phyloP scores from a whole-genome alignment of 2,888 invertebrate genomes.

The Coremacera marginata region DNA sequence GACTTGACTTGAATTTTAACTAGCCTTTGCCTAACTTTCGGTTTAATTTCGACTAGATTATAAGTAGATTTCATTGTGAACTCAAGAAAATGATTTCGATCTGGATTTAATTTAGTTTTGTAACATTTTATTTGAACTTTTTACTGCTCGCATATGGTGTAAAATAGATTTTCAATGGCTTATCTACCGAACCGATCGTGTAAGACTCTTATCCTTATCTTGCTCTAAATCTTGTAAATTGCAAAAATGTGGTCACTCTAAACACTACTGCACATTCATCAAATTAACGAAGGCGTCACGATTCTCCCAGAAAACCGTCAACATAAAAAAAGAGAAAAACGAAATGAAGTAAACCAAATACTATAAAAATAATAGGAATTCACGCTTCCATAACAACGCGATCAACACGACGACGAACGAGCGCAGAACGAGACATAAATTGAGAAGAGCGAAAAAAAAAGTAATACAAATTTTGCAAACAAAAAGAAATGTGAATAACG shows the following conservation, averaged over 20 bases:
- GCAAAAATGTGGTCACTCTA: constrained; percentile 22
- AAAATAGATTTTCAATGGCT: too few relatives aligned
- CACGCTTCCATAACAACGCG: not conserved
- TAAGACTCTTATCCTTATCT: not conserved
- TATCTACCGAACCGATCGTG: too few relatives aligned
- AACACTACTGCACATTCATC: constrained; percentile 12
- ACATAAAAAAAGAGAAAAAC: not conserved
- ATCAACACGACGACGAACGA: not conserved
- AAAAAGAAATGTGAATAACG: not conserved
- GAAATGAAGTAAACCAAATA: not conserved
- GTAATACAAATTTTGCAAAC: not conserved
- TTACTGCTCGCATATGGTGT: too few relatives aligned
- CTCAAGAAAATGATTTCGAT: too few relatives aligned
- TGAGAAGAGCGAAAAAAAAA: not conserved
- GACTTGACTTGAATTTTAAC: too few relatives aligned
- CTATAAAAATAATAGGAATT: not conserved
- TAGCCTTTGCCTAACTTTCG: too few relatives aligned
- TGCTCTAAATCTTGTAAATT: constrained; percentile 6
- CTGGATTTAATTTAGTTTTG: too few relatives aligned
- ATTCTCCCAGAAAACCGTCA: constrained; percentile 28
- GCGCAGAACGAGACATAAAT: constrained; percentile 7
- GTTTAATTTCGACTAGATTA: too few relatives aligned
- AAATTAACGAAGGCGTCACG: constrained; percentile 33
- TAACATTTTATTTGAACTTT: too few relatives aligned
- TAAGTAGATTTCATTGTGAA: too few relatives aligned